A percentile compares a stretch with the other conserved stretches of the same genome.
Conservation (phyloP, 2,113 vertebrate species). For the Chaetodon auriga region DNA sequence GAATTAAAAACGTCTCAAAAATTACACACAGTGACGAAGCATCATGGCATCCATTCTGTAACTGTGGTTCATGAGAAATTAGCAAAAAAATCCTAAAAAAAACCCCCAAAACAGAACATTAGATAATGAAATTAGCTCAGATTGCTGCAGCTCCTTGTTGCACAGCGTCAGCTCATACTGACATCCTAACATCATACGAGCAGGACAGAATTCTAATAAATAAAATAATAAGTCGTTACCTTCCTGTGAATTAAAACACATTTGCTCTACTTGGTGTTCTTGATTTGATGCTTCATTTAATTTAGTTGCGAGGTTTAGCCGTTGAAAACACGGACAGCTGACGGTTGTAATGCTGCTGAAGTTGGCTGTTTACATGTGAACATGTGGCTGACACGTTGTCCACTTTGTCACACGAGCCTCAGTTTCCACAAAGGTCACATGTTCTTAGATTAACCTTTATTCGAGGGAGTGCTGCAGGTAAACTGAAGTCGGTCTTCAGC, state of each 20-base stretch:
- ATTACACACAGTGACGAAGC: neutral
- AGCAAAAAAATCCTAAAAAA: no score
- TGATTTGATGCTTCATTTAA: no score
- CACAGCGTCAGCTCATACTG: neutral
- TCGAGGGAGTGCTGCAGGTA: neutral
- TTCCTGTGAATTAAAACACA: neutral
- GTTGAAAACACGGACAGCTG: no score
- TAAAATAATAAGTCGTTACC: no score
- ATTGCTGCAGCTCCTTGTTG: neutral
- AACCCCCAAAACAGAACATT: no score
- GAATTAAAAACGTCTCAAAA: neutral
- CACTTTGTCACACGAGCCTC: neutral
- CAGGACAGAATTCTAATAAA: no score
- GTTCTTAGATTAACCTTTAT: slow-evolving; percentile 7
- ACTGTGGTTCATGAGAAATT: neutral
- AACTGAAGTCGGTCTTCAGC: slow-evolving; percentile 7
- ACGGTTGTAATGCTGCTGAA: no score
- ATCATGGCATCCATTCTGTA: neutral
- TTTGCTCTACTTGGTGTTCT: no score
- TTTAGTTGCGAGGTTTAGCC: no score
- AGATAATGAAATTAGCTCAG: neutral
- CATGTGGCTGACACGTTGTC: neutral
- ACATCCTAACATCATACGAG: neutral
- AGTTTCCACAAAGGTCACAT: neutral
- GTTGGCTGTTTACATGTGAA: no score